Conservation (phyloP, 2,113 vertebrate species). For the Arenaria interpres region DNA sequence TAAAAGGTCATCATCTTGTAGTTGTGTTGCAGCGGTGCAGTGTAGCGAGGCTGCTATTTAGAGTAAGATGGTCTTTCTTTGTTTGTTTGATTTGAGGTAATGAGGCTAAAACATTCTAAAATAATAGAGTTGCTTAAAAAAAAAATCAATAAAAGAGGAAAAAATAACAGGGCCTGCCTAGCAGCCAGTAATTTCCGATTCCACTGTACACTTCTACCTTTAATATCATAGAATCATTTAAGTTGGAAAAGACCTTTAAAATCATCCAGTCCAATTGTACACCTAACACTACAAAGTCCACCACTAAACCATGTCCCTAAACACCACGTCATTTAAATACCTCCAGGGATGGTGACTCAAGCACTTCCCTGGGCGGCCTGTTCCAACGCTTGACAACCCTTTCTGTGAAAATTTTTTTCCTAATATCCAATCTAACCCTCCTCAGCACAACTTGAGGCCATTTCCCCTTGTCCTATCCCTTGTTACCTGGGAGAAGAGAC, state of each 20-base stretch:
- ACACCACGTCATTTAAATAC: not conserved
- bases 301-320: not conserved
- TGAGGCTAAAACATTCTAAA: not conserved
- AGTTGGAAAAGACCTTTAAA: not conserved
- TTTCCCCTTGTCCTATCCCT: rapidly evolving
- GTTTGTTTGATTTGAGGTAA: not conserved
- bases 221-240: not conserved
- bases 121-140: not conserved
- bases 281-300: not conserved
- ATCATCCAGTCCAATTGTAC: no score
- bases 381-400: not conserved
- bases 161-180: not conserved
- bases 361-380: not conserved
- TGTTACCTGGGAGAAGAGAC: not conserved
- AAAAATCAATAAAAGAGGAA: not conserved
- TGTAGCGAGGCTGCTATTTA: not conserved
- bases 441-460: not conserved
- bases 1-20: not conserved
- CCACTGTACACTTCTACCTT: not conserved
- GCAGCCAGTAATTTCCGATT: not conserved
- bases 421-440: not conserved
- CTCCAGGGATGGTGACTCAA: rapidly evolving
- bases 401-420: not conserved
- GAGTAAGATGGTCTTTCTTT: not conserved
- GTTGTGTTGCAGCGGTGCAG: not conserved